These are phyloP conservation scores for Pollicipes pollicipes DNA, from an alignment of 1,140 invertebrate species.

Conservation along the genomic window DNA sequence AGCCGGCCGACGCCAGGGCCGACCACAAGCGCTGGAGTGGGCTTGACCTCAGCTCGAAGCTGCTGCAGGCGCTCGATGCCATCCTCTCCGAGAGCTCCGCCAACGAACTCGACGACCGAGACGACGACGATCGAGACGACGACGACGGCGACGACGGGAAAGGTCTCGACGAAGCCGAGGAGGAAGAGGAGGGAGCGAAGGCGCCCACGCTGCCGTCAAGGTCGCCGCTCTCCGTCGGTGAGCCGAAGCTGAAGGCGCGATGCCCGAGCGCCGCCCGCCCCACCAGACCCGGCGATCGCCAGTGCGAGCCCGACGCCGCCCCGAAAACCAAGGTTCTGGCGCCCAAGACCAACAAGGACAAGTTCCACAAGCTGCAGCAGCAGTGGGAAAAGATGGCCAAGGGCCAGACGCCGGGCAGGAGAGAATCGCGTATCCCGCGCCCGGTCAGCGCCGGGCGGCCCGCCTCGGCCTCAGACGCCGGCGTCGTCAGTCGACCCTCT, in stretches of 20 bases:
- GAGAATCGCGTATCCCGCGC: constrained; percentile 45
- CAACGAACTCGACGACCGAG: constrained; percentile 40
- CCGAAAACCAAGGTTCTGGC: background rate
- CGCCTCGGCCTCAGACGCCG: constrained; percentile 15
- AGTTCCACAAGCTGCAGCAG: constrained; percentile 58
- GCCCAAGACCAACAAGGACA: constrained; percentile 26
- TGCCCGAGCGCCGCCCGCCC: constrained; percentile 12
- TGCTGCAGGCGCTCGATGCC: constrained; percentile 49
- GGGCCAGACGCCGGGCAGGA: constrained; percentile 13
- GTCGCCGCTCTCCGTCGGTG: constrained; percentile 9
- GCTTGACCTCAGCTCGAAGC: constrained; percentile 44
- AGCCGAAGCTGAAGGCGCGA: constrained; percentile 9
- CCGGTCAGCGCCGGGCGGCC: constrained; percentile 38
- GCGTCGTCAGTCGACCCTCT: constrained; percentile 7
- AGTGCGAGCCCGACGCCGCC: constrained; percentile 11
- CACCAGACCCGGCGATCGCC: constrained; percentile 14
- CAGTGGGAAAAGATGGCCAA: constrained; percentile 59
- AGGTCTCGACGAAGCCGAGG: constrained; percentile 7
- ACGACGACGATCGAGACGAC: no score
- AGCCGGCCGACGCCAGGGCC: constrained; percentile 44
- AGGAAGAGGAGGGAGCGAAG: constrained; percentile 15
- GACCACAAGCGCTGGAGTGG: constrained; percentile 52
- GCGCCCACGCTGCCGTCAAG: constrained; percentile 17
- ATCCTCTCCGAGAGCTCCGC: constrained; percentile 37
- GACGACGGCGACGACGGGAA: constrained; percentile 29